These are phyloP conservation scores for Athripsodes cinereus DNA, from an alignment of 2,888 invertebrate species.

Conservation along the genomic window DNA sequence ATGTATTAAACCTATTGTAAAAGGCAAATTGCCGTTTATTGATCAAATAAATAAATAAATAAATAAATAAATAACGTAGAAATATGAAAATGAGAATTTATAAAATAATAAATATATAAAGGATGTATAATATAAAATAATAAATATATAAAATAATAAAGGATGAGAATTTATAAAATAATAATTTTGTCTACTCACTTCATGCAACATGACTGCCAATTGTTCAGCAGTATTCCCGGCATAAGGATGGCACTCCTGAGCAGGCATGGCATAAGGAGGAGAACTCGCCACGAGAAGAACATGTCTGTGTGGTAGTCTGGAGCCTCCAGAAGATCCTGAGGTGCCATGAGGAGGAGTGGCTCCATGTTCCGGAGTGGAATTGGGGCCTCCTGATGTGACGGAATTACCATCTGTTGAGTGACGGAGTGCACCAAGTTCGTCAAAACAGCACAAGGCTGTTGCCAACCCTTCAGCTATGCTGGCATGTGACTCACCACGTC, in stretches of 20 bases:
- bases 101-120: background rate
- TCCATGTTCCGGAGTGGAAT: conserved; percentile 30
- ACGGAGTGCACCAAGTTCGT: conserved; percentile 62
- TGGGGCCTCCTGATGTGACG: conserved; percentile 39
- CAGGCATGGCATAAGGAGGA: conserved; percentile 83
- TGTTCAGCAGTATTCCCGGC: conserved; percentile 79
- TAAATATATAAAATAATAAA: background rate
- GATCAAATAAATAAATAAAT: background rate
- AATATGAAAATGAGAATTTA: background rate
- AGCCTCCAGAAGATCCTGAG: conserved; percentile 30
- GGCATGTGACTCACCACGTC: conserved; percentile 83
- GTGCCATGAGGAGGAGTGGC: conserved; percentile 9
- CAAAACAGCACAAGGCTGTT: conserved; percentile 81
- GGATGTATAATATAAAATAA: too few relatives aligned
- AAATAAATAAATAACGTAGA: too few relatives aligned
- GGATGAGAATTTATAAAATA: background rate
- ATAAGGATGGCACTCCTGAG: conserved; percentile 65
- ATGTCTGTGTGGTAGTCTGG: conserved; percentile 58
- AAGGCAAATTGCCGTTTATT: too few relatives aligned
- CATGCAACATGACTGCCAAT: conserved; percentile 69
- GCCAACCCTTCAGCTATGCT: conserved; percentile 87
- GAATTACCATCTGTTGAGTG: conserved; percentile 31
- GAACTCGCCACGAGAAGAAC: conserved; percentile 86
- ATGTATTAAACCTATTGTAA: too few relatives aligned
- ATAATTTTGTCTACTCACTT: conserved; percentile 47